Percentiles rank a stretch among this genome's conserved stretches.
phyloP scores from a whole-genome alignment of 2,113 vertebrate genomes.

The Phrynocephalus versicolor region DNA sequence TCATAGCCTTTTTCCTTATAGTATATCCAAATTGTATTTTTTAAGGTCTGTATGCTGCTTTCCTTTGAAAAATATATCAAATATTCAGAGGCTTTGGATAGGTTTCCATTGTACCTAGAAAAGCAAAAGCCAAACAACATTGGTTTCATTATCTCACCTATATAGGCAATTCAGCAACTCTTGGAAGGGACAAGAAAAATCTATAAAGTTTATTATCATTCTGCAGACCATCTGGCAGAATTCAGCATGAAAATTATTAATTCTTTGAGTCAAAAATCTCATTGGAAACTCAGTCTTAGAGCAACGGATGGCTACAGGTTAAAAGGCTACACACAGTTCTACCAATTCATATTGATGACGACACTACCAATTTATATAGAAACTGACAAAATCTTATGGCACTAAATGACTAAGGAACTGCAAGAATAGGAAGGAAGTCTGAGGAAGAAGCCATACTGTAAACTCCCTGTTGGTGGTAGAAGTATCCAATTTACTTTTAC shows the following conservation, averaged over 20 bases:
- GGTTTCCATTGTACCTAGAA: conserved; percentile 15
- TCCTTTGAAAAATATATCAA: not conserved
- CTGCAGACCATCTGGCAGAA: conserved; percentile 11
- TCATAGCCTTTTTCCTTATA: not conserved
- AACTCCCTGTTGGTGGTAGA: too few relatives aligned
- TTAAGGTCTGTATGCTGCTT: not conserved
- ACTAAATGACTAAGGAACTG: not conserved
- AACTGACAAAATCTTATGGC: not conserved
- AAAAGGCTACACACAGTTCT: not conserved
- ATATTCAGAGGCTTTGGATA: conserved; percentile 9
- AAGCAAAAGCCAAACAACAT: not conserved
- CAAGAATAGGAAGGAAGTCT: not conserved
- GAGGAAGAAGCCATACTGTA: not conserved
- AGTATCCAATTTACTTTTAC: too few relatives aligned
- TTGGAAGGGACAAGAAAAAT: conserved; percentile 24
- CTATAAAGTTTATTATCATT: conserved; percentile 14
- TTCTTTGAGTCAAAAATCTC: not conserved
- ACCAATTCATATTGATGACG: not conserved
- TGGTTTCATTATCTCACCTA: not conserved
- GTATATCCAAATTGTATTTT: too few relatives aligned
- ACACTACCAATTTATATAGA: too few relatives aligned
- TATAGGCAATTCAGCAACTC: not conserved
- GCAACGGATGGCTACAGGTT: not conserved
- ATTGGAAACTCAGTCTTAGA: not conserved
- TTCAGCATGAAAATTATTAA: not conserved